Conservation (phyloP, 2,797 vertebrate genomes). For the Sebastes aleutianus region DNA sequence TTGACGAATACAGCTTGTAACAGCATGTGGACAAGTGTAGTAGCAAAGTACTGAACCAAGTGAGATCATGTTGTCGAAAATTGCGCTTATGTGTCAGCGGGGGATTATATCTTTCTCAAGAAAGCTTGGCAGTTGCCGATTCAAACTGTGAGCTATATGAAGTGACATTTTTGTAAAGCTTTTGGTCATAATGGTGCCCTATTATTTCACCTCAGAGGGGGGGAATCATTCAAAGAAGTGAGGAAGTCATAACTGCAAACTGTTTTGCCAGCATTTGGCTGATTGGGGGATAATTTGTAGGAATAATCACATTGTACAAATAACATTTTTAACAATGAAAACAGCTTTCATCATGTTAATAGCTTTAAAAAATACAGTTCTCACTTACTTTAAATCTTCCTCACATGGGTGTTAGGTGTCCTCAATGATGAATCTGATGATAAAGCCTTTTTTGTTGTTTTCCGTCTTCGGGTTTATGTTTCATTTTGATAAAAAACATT, state of each 20-base stretch:
- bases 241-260: not conserved
- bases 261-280: not conserved
- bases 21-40: constrained; percentile 16
- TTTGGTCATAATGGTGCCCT: not conserved
- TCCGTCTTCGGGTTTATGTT: not conserved
- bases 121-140: not conserved
- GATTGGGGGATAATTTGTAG: not conserved
- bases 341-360: not conserved
- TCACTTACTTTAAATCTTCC: not conserved
- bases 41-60: constrained; percentile 2
- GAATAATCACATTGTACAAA: not conserved
- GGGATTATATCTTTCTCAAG: not conserved
- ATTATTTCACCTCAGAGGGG: not conserved
- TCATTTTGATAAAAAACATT: not conserved
- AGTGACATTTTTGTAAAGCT: not conserved
- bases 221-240: not conserved
- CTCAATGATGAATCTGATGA: not conserved
- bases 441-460: not conserved
- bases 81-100: not conserved
- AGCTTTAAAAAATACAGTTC: not conserved
- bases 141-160: not conserved
- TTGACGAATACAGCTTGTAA: constrained; percentile 45
- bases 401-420: not conserved
- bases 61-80: constrained; percentile 12
- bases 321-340: not conserved